Conservation (phyloP, 2,888 invertebrate species). For the Sepiola atlantica region DNA sequence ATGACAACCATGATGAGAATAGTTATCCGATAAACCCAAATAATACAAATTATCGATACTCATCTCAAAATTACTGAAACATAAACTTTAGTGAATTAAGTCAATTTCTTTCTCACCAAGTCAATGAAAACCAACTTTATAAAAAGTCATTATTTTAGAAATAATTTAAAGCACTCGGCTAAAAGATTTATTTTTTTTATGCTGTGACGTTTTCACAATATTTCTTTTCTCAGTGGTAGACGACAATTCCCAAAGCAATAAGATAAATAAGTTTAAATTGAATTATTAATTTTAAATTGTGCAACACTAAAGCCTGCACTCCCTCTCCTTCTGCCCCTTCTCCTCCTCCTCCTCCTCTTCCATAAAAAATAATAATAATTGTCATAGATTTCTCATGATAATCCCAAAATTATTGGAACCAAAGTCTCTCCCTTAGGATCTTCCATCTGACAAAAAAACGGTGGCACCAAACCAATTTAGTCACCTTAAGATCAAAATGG, state of each 20-base stretch:
- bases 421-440: not conserved
- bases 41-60: no score
- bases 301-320: not conserved
- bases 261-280: not conserved
- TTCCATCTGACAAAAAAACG: not conserved
- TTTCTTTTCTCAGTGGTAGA: not conserved
- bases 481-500: not conserved
- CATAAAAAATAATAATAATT: no score
- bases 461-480: not conserved
- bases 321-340: no score
- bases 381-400: not conserved
- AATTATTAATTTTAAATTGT: not conserved
- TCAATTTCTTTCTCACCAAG: not conserved
- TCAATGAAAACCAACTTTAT: not conserved
- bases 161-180: not conserved
- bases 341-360: no score
- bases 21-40: no score
- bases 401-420: not conserved
- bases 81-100: not conserved
- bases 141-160: not conserved
- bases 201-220: not conserved
- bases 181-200: not conserved
- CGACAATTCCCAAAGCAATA: not conserved
- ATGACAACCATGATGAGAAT: no score
- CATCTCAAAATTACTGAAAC: not conserved